Conservation (phyloP, 2,113 vertebrate species). For the Planiliza haematocheilus region DNA sequence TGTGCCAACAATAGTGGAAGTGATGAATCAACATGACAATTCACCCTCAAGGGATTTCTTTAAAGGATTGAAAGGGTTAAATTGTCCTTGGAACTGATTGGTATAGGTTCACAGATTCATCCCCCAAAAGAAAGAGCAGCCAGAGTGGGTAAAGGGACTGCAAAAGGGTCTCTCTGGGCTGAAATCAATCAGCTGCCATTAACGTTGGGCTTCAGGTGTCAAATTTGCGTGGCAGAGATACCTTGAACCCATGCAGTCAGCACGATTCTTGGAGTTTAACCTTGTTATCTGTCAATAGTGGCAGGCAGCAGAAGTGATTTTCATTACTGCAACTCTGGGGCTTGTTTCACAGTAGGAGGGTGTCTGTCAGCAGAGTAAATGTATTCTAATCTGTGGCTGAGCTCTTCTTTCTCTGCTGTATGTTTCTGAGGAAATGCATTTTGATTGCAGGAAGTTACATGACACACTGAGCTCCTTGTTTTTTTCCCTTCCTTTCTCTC, state of each 20-base stretch:
- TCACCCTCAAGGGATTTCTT: slow-evolving; percentile 7
- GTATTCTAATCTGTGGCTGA: slow-evolving; percentile 66
- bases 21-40: slow-evolving; percentile 9
- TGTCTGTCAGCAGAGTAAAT: slow-evolving; percentile 60
- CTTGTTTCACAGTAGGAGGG: slow-evolving; percentile 65
- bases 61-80: slow-evolving; percentile 13
- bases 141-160: slow-evolving; percentile 26
- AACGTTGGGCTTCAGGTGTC: slow-evolving; percentile 71
- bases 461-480: slow-evolving; percentile 19
- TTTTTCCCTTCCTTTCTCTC: slow-evolving; percentile 1
- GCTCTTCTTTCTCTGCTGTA: slow-evolving; percentile 41
- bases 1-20: slow-evolving; percentile 39
- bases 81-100: slow-evolving; percentile 29
- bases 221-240: slow-evolving; percentile 63
- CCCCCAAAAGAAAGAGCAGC: slow-evolving; percentile 14
- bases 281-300: slow-evolving; percentile 78
- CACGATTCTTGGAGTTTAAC: slow-evolving; percentile 71
- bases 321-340: slow-evolving; percentile 60
- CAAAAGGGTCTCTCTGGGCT: slow-evolving; percentile 38
- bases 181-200: slow-evolving; percentile 76
- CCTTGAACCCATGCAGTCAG: slow-evolving; percentile 60
- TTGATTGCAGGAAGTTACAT: slow-evolving; percentile 58
- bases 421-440: slow-evolving; percentile 49
- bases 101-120: slow-evolving; percentile 16
- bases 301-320: slow-evolving; percentile 54